phyloP scores from a whole-genome alignment of 2,113 vertebrate genomes.

The human region GRCh38 chr21:44313001-44313500 shows the following conservation, averaged over 20 bases:
- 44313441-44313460: background rate
- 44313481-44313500: background rate
- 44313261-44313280: no score
- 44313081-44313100: slow-evolving; percentile 93
- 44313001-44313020: slow-evolving; percentile 87
- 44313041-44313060: slow-evolving; percentile 97
- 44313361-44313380: rapidly evolving
- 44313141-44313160: slow-evolving; percentile 81
- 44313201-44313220: background rate
- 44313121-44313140: slow-evolving; percentile 95
- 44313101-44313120: slow-evolving; percentile 95
- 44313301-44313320: rapidly evolving
- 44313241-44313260: background rate
- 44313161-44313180: rapidly evolving
- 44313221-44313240: background rate
- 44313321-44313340: background rate
- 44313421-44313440: rapidly evolving
- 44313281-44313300: no score
- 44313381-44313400: rapidly evolving
- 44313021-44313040: slow-evolving; percentile 94
- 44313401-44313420: background rate
- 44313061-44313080: slow-evolving; percentile 98
- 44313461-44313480: rapidly evolving
- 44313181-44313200: rapidly evolving
- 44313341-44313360: background rate